Evolutionary conservation across 1,140 invertebrate species (phyloP).

Genomic region (Drosophila azteca): DNA sequence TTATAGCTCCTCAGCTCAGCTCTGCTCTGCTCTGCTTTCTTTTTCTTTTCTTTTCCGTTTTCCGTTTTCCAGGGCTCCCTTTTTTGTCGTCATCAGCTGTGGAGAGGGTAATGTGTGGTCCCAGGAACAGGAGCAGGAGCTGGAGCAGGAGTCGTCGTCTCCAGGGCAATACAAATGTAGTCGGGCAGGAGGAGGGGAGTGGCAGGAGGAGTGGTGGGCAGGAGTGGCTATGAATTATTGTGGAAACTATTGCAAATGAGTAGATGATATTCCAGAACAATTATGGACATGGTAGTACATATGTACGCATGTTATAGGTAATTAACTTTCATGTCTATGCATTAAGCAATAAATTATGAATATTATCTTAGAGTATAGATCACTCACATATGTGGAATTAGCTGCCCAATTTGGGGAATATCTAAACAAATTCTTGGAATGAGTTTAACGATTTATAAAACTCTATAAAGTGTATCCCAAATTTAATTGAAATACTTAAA

Average conservation of each 20-base stretch:
- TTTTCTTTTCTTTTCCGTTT: slow-evolving; percentile 3
- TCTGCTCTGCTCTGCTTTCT: slow-evolving; percentile 39
- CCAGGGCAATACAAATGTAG: slow-evolving; percentile 28
- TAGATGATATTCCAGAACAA: not conserved
- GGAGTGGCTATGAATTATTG: not conserved
- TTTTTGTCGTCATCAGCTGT: slow-evolving; percentile 25
- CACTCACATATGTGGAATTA: too few species aligned
- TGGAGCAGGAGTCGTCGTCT: not conserved
- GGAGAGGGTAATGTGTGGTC: slow-evolving; percentile 32
- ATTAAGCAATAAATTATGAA: not conserved
- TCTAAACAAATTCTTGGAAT: too few species aligned
- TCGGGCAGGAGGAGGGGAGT: not conserved
- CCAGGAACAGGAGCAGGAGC: not conserved
- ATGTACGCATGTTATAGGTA: too few species aligned
- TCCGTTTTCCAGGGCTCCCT: not conserved
- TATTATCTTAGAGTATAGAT: too few species aligned
- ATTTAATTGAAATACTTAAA: not conserved
- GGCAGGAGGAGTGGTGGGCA: not conserved
- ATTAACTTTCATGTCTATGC: not conserved
- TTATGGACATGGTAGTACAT: too few species aligned
- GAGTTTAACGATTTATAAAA: too few species aligned
- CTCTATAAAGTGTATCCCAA: too few species aligned
- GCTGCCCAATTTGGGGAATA: too few species aligned
- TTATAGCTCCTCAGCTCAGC: slow-evolving; percentile 59
- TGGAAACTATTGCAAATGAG: not conserved